Evolutionary conservation across 2,113 vertebrate species (phyloP).

Genomic region (Procavia capensis): DNA sequence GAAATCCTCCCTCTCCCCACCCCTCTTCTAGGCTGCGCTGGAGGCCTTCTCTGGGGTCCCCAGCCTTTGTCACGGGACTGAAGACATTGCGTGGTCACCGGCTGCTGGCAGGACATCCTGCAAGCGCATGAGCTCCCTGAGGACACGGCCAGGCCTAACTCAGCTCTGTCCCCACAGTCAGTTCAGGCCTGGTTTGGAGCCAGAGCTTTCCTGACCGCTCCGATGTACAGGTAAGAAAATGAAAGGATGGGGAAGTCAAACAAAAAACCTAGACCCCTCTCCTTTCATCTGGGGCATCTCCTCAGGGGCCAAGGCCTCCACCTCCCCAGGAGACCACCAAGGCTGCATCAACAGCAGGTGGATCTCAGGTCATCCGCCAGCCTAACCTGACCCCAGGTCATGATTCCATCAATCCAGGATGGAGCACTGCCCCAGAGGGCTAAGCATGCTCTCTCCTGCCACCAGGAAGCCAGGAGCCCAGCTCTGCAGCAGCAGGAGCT

Average conservation of each 20-base stretch:
- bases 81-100: background rate
- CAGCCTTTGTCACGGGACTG: background rate
- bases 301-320: background rate
- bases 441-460: background rate
- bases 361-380: background rate
- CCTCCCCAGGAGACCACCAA: background rate
- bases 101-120: background rate
- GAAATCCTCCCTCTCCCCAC: background rate
- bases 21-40: background rate
- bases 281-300: background rate
- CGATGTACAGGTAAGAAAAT: background rate
- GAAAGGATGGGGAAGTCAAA: background rate
- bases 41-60: background rate
- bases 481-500: background rate
- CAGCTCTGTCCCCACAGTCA: background rate
- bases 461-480: background rate
- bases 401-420: background rate
- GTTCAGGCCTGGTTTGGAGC: background rate
- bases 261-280: background rate
- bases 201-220: background rate
- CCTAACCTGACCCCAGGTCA: background rate
- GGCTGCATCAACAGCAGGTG: background rate
- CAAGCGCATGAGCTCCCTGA: fast-evolving
- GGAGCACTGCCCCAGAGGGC: background rate
- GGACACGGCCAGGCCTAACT: background rate